These are phyloP conservation scores for Patiria pectinifera DNA, from an alignment of 53 echinoderm and acorn worm species.

Conservation along the genomic window DNA sequence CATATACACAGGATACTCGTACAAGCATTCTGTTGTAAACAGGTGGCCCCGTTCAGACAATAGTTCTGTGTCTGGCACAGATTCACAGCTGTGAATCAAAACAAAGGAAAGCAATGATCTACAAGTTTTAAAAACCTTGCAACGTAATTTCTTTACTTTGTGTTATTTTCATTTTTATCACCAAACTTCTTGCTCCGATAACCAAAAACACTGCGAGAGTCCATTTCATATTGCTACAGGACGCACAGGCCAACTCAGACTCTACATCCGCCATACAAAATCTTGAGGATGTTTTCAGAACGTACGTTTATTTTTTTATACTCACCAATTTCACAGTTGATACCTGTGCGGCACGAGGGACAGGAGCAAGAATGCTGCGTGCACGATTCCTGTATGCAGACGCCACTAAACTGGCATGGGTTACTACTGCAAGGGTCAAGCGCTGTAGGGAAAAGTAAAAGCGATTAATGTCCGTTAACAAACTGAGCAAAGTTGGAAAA, in stretches of 20 bases:
- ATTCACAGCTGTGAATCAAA: conserved; percentile 55
- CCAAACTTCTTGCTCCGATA: too few relatives aligned
- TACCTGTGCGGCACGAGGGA: conserved; percentile 65
- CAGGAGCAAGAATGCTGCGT: conserved; percentile 83
- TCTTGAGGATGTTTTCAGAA: too few relatives aligned
- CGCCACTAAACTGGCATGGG: conserved; percentile 75
- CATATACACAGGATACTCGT: conserved; percentile 67
- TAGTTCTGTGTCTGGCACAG: conserved; percentile 66
- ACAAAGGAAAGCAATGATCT: background rate
- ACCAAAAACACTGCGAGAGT: too few relatives aligned
- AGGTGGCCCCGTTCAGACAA: conserved; percentile 80
- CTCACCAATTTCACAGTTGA: conserved; percentile 70
- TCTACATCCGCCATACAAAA: too few relatives aligned
- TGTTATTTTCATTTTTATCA: too few relatives aligned
- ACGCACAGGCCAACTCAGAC: too few relatives aligned
- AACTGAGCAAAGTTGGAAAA: too few relatives aligned
- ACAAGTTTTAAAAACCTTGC: background rate
- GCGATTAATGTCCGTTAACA: background rate
- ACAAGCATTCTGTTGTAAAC: conserved; percentile 67
- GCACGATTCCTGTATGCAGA: conserved; percentile 59
- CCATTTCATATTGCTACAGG: too few relatives aligned
- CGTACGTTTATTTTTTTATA: too few relatives aligned
- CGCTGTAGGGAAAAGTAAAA: background rate
- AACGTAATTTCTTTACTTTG: too few relatives aligned
- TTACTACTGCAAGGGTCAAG: conserved; percentile 66